phyloP scores from a whole-genome alignment of 2,888 invertebrate genomes.

The Drosophila ustulata region DNA sequence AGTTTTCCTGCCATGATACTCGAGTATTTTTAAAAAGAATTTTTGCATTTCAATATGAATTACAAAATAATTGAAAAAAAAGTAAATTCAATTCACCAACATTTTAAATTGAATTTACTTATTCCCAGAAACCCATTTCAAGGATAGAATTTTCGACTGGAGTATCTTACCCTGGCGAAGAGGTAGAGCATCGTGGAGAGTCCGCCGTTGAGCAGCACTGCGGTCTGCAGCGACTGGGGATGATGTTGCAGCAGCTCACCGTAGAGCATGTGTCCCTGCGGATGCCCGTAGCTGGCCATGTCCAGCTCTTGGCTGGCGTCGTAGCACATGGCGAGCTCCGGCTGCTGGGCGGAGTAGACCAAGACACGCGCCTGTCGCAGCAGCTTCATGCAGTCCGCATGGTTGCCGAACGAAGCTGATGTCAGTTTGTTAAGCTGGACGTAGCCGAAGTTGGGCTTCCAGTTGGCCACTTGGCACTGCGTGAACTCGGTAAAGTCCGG shows the following conservation, averaged over 20 bases:
- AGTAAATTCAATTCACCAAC: too few species aligned
- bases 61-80: too few species aligned
- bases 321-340: slow-evolving; percentile 85
- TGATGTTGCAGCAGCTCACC: slow-evolving; percentile 77
- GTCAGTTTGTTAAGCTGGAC: slow-evolving; percentile 78
- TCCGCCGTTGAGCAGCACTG: slow-evolving; percentile 86
- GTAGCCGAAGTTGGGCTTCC: slow-evolving; percentile 83
- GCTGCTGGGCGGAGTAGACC: slow-evolving; percentile 88
- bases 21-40: too few species aligned
- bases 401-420: slow-evolving; percentile 73
- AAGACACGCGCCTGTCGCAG: slow-evolving; percentile 88
- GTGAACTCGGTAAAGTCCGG: slow-evolving; percentile 84
- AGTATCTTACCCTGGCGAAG: slow-evolving; percentile 87
- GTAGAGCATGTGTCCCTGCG: slow-evolving; percentile 80
- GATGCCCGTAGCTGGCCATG: slow-evolving; percentile 73
- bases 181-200: slow-evolving; percentile 88
- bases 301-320: slow-evolving; percentile 72
- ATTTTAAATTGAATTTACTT: too few species aligned
- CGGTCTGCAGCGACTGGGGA: slow-evolving; percentile 81
- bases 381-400: slow-evolving; percentile 85
- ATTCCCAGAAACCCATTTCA: too few species aligned
- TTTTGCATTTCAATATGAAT: too few species aligned
- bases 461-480: slow-evolving; percentile 83
- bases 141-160: too few species aligned
- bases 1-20: too few species aligned